These are phyloP conservation scores for Percina caprodes DNA, from an alignment of 2,113 vertebrate genomes.

Conservation along the genomic window DNA sequence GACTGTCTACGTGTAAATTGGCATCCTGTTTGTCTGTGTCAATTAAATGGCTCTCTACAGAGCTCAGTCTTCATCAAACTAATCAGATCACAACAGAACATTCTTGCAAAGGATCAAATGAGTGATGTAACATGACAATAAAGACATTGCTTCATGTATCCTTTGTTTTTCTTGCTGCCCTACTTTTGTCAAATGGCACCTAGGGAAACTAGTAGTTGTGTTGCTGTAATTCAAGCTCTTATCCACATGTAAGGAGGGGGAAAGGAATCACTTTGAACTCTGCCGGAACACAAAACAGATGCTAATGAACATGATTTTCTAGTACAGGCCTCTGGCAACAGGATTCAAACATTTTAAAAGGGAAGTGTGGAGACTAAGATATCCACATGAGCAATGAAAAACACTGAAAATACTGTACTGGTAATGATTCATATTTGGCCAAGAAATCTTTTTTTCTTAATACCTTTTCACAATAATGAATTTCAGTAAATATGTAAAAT, in stretches of 20 bases:
- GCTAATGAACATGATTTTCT: slow-evolving; percentile 79
- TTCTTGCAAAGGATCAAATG: slow-evolving; percentile 45
- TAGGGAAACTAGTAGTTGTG: slow-evolving; percentile 60
- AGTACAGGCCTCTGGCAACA: slow-evolving; percentile 67
- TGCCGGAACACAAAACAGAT: slow-evolving; percentile 74
- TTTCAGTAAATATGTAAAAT: not conserved
- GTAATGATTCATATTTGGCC: slow-evolving; percentile 28
- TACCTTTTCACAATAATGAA: slow-evolving; percentile 10
- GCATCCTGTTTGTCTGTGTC: slow-evolving; percentile 39
- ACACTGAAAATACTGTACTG: slow-evolving; percentile 39
- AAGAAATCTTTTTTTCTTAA: slow-evolving; percentile 19
- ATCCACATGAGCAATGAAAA: slow-evolving; percentile 41
- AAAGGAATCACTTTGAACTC: slow-evolving; percentile 71
- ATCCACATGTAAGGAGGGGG: slow-evolving; percentile 61
- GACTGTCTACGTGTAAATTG: slow-evolving; percentile 9
- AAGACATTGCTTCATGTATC: slow-evolving; percentile 48
- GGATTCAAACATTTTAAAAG: slow-evolving; percentile 68
- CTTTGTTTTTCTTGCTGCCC: slow-evolving; percentile 70
- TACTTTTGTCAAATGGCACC: slow-evolving; percentile 67
- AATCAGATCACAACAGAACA: slow-evolving; percentile 56
- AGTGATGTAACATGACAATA: slow-evolving; percentile 60
- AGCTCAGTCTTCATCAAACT: slow-evolving; percentile 57
- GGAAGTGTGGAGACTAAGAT: slow-evolving; percentile 43
- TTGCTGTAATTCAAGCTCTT: slow-evolving; percentile 66
- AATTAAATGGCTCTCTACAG: slow-evolving; percentile 59